phyloP scores from a whole-genome alignment of 2,888 invertebrate genomes.

The Drosophila meridionalis region DNA sequence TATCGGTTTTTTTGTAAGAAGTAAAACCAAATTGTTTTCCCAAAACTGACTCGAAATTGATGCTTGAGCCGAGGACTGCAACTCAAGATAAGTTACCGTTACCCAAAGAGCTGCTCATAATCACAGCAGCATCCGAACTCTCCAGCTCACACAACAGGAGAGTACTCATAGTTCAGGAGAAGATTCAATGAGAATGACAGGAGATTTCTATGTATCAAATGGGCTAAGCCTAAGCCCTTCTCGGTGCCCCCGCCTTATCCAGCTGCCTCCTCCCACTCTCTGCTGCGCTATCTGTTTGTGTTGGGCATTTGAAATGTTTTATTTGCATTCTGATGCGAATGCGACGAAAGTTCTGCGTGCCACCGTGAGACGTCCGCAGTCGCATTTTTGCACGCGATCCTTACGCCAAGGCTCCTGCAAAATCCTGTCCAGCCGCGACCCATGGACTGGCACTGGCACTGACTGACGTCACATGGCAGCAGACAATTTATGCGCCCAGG shows the following conservation, averaged over 20 bases:
- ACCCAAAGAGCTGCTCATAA: constrained; percentile 21
- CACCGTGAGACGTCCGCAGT: constrained; percentile 66
- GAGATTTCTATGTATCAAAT: constrained; percentile 4
- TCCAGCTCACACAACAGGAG: no score
- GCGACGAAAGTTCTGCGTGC: constrained; percentile 75
- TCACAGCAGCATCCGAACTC: neutral
- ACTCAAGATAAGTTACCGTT: constrained; percentile 29
- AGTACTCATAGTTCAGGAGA: no score
- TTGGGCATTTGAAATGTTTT: constrained; percentile 76
- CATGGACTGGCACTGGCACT: constrained; percentile 34
- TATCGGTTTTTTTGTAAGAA: constrained; percentile 62
- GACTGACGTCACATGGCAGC: constrained; percentile 70
- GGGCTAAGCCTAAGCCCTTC: neutral
- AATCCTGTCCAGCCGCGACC: constrained; percentile 35
- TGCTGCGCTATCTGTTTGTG: constrained; percentile 41
- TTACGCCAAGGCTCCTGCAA: constrained; percentile 49
- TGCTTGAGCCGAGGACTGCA: constrained; percentile 36
- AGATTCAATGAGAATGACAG: no score
- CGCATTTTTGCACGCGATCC: constrained; percentile 82
- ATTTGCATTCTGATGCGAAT: constrained; percentile 81
- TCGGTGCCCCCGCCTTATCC: neutral
- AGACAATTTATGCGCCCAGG: constrained; percentile 70
- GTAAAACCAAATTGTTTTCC: constrained; percentile 73
- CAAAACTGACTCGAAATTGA: constrained; percentile 67
- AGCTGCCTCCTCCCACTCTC: constrained; percentile 11